phyloP scores from a whole-genome alignment of 2,797 vertebrate genomes.

The Pachyuromys duprasi region DNA sequence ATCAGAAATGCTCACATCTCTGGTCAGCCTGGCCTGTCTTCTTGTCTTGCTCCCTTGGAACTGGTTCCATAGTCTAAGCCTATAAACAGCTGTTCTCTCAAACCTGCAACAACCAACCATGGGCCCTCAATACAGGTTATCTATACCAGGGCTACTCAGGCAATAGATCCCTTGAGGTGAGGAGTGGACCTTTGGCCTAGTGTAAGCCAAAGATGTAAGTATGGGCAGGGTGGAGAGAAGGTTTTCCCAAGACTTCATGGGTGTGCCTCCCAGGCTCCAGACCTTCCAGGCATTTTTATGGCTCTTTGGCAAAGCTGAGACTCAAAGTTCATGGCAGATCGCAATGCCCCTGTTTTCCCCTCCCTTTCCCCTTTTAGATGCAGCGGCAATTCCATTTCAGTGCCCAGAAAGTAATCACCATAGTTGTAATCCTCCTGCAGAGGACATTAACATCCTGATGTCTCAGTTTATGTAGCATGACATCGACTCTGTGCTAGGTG shows the following conservation, averaged over 20 bases:
- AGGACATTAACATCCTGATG: not conserved
- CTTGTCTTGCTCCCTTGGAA: not conserved
- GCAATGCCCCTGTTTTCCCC: not conserved
- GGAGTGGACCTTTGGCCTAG: constrained; percentile 25
- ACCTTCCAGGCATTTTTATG: constrained; percentile 54
- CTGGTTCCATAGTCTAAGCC: not conserved
- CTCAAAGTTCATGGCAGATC: constrained; percentile 8
- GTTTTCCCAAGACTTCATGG: not conserved
- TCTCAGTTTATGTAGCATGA: not conserved
- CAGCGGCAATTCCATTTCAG: not conserved
- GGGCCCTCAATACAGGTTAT: not conserved
- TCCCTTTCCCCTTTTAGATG: not conserved
- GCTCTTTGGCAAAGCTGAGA: constrained; percentile 23
- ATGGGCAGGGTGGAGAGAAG: not conserved
- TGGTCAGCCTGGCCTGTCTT: not conserved
- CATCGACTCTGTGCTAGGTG: not conserved
- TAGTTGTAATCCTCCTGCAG: not conserved
- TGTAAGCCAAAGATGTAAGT: not conserved
- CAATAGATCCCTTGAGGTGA: not conserved
- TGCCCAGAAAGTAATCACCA: not conserved
- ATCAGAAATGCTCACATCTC: not conserved
- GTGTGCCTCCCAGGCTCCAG: not conserved
- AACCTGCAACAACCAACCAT: not conserved
- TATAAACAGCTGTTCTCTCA: not conserved
- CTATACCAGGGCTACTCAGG: not conserved